A percentile compares a stretch with the other conserved stretches of the same genome.
phyloP scores from a whole-genome alignment of 2,888 invertebrate genomes.

The Punctoribates punctum region DNA sequence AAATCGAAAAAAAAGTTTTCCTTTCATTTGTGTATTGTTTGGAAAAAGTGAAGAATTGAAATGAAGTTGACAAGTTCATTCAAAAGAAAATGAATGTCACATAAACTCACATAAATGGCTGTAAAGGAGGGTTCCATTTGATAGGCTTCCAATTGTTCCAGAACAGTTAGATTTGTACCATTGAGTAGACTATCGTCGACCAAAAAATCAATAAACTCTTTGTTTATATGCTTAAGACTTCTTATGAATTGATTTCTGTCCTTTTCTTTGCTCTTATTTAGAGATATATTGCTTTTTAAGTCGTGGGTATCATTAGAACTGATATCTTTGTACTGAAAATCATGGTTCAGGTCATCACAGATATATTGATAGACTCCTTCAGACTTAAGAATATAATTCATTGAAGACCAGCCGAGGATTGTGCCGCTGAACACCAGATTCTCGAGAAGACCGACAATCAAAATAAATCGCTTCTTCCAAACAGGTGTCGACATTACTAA shows the following conservation, averaged over 20 bases:
- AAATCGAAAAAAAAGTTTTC: too few relatives aligned
- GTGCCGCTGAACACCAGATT: conserved; percentile 49
- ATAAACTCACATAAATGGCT: not conserved
- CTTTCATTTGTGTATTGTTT: too few relatives aligned
- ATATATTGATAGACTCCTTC: conserved; percentile 47
- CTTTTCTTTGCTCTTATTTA: not conserved
- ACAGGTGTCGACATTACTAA: conserved; percentile 33
- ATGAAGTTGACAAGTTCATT: not conserved
- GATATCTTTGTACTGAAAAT: not conserved
- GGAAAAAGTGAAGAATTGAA: not conserved
- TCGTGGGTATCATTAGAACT: not conserved
- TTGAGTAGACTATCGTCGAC: not conserved
- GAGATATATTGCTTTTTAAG: not conserved
- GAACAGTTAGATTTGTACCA: not conserved
- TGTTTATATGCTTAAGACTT: not conserved
- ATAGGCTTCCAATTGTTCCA: conserved; percentile 20
- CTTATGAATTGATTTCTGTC: not conserved
- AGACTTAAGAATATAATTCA: conserved; percentile 48
- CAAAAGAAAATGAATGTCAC: not conserved
- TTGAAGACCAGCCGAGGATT: conserved; percentile 48
- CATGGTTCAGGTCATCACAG: conserved; percentile 36
- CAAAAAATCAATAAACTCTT: not conserved
- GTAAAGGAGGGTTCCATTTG: not conserved
- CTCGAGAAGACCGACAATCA: conserved; percentile 47
- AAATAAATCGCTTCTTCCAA: conserved; percentile 45